Percentiles rank a stretch among this genome's conserved stretches.
phyloP scores from a whole-genome alignment of 2,888 invertebrate genomes.

The Caenorhabditis wallacei region DNA sequence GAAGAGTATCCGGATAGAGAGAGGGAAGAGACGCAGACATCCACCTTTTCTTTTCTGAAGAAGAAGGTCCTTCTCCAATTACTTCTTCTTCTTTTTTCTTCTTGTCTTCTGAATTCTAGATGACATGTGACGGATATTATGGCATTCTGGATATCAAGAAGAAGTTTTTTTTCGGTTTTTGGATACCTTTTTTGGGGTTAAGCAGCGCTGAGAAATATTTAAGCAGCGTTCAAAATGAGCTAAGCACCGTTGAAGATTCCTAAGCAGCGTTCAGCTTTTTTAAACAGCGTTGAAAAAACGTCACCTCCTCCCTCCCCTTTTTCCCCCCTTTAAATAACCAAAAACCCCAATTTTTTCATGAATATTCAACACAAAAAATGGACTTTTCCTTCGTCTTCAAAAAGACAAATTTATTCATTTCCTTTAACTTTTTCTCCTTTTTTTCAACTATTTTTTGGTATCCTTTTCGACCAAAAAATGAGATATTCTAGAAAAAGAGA shows the following conservation, averaged over 20 bases:
- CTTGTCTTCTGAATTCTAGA: not conserved
- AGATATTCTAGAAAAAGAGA: slow-evolving; percentile 1
- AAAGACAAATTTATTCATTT: too few species aligned
- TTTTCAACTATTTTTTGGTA: not conserved
- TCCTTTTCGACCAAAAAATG: not conserved
- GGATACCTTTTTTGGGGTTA: not conserved
- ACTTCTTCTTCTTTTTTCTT: slow-evolving; percentile 15
- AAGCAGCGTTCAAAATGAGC: too few species aligned
- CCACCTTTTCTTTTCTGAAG: slow-evolving; percentile 11
- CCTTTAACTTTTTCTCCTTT: not conserved
- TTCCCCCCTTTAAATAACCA: too few species aligned
- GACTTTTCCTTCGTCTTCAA: too few species aligned
- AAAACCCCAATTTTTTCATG: too few species aligned
- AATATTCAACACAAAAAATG: too few species aligned
- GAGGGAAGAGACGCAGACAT: slow-evolving; percentile 1
- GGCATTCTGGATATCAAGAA: not conserved
- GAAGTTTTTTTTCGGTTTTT: not conserved
- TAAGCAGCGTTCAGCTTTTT: too few species aligned
- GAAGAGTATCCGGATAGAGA: not conserved
- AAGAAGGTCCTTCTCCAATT: slow-evolving; percentile 47
- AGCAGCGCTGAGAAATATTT: too few species aligned
- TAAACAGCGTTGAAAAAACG: too few species aligned
- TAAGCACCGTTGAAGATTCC: too few species aligned
- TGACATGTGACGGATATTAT: not conserved
- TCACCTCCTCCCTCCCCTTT: too few species aligned